phyloP scores from a whole-genome alignment of 2,888 invertebrate genomes.

The Pogonocherus hispidulus region DNA sequence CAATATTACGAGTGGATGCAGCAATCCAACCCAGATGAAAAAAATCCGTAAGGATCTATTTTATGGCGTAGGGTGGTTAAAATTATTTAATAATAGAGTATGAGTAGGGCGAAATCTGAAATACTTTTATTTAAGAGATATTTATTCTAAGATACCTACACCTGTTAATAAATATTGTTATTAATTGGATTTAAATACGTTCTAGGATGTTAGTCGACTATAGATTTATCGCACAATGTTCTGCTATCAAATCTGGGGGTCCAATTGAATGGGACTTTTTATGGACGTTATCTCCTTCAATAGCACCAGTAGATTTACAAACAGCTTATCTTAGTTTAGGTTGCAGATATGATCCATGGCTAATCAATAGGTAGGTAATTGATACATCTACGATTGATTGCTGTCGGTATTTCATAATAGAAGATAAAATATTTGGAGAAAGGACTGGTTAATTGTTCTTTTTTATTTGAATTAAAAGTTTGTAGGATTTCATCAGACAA shows the following conservation, averaged over 20 bases:
- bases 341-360: slow-evolving; percentile 70
- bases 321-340: slow-evolving; percentile 70
- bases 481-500: no score
- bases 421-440: no score
- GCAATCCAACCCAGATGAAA: slow-evolving; percentile 58
- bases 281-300: slow-evolving; percentile 74
- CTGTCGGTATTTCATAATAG: no score
- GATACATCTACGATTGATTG: no score
- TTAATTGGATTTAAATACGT: slow-evolving; percentile 26
- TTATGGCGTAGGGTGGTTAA: no score
- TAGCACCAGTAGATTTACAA: slow-evolving; percentile 71
- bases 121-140: no score
- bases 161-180: no score
- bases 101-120: no score
- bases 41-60: slow-evolving; percentile 66
- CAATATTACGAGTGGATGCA: slow-evolving; percentile 67
- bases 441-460: no score
- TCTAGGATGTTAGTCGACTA: slow-evolving; percentile 77
- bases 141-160: no score
- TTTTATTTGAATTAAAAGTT: no score
- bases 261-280: slow-evolving; percentile 80
- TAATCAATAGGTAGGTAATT: slow-evolving; percentile 72
- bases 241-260: slow-evolving; percentile 75
- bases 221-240: slow-evolving; percentile 75
- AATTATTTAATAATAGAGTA: no score